These are phyloP conservation scores for Tromatobia lineatoria DNA, from an alignment of 2,888 invertebrate genomes.

Conservation along the genomic window DNA sequence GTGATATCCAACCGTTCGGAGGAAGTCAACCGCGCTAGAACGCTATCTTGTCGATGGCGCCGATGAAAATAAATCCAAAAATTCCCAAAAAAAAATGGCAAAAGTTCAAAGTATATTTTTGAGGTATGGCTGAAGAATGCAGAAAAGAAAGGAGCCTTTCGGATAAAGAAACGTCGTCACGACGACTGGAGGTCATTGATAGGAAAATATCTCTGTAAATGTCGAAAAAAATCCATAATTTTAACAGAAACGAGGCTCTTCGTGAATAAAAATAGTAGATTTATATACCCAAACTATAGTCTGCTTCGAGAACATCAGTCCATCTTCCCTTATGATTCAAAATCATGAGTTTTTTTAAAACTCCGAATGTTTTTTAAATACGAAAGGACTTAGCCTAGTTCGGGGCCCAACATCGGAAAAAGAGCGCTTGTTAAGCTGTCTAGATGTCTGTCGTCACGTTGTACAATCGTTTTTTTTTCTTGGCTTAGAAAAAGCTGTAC, in stretches of 20 bases:
- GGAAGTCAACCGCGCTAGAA: constrained; percentile 52
- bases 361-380: constrained; percentile 3
- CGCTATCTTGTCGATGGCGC: constrained; percentile 36
- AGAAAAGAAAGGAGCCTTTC: background rate
- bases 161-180: background rate
- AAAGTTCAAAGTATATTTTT: constrained; percentile 16
- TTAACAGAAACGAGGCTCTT: background rate
- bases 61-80: constrained; percentile 20
- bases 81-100: constrained; percentile 16
- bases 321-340: constrained; percentile 8
- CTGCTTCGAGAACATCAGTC: constrained; percentile 19
- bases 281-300: constrained; percentile 31
- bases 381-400: constrained; percentile 2
- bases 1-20: constrained; percentile 66
- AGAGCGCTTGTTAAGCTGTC: background rate
- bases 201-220: background rate
- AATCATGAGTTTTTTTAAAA: constrained; percentile 1
- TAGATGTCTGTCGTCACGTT: constrained; percentile 3
- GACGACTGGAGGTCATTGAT: background rate
- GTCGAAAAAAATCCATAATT: constrained; percentile 4
- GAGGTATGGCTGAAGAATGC: background rate
- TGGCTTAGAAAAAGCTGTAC: background rate
- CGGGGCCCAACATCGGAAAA: background rate
- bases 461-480: background rate
- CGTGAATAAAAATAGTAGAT: constrained; percentile 18